Evolutionary conservation across 2,888 invertebrate genomes (phyloP), one percentile per base, ranked within the genome.

Genomic region (Latheticus oryzae): DNA sequence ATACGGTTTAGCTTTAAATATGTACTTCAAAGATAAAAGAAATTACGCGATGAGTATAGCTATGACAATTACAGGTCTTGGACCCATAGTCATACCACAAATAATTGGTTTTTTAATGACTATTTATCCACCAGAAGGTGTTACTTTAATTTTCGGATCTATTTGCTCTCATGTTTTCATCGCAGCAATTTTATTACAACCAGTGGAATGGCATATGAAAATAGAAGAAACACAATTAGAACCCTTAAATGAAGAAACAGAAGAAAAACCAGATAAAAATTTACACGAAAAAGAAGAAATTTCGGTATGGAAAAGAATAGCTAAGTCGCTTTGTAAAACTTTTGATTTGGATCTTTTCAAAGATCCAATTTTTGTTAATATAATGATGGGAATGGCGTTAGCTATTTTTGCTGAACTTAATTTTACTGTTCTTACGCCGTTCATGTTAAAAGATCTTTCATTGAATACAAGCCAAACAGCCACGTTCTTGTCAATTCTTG

Each of bases 401-500:
- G 88, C 87, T 0, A 81, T 86, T 3, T 86, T 87, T 66, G 87
- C 86, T 0, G 89, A 89, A 72, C 81, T 86, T 0, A 89, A 88
- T 68, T 89, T 89, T 70, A 84, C 87, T 0, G 71, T 87, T 7
- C 69, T 89, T 35, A 81, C 86, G 3, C 88, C 89, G 1, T 85
- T 89, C 35, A 88, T 89, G 51, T 75, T 89, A 7, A 80, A 79
- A 32, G 89, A 89, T 64, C 83, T 85, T 78, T 73, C 81, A 9
- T 83, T 87, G 65, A 77, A 80, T 16, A 87, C 83, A 0, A 68
- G 77, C 2, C 76, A 85, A 63, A 87, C 86, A 42, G 87, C 88
- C 0, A 80, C 78, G 12, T 75, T 87, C 24, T 84, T 89, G 84
- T 85, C 88, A 17, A 73, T 83, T 0, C 77, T 87, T 32, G 88